phyloP scores from a whole-genome alignment of 2,113 vertebrate species.

The Neodon shergylaensis region DNA sequence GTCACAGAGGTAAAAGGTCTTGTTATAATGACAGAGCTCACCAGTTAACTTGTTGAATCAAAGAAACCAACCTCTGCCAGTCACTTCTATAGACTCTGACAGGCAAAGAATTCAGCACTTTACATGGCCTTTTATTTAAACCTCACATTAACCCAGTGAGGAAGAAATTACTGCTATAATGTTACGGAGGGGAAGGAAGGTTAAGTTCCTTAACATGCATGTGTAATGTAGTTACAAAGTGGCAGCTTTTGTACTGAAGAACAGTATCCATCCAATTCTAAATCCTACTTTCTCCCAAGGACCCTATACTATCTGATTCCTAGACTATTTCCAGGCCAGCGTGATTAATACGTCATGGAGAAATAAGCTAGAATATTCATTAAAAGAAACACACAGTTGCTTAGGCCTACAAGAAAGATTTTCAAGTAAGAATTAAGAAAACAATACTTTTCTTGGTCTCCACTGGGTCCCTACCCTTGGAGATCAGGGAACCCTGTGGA shows the following conservation, averaged over 20 bases:
- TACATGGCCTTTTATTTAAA: not conserved
- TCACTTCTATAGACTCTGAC: not conserved
- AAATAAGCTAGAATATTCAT: slow-evolving; percentile 26
- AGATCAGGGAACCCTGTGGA: not conserved
- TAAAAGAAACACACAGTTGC: slow-evolving; percentile 4
- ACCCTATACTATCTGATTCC: not conserved
- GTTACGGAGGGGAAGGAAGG: not conserved
- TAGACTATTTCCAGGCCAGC: slow-evolving; percentile 9
- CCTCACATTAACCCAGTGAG: not conserved
- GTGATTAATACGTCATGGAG: not conserved
- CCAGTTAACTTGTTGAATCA: not conserved
- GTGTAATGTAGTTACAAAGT: not conserved
- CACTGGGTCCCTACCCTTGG: not conserved
- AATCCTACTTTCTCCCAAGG: slow-evolving; percentile 12
- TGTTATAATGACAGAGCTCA: not conserved
- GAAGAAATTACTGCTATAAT: not conserved
- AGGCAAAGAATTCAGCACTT: not conserved
- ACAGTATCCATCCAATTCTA: not conserved
- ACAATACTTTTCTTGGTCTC: not conserved
- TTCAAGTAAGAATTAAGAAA: slow-evolving; percentile 51
- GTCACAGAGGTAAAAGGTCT: slow-evolving; percentile 12
- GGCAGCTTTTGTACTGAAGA: not conserved
- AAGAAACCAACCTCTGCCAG: slow-evolving; percentile 3
- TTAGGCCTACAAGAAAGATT: not conserved
- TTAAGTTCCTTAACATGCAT: not conserved